A percentile compares a stretch with the other conserved stretches of the same genome.
phyloP scores from a whole-genome alignment of 2,888 invertebrate genomes.

The Amblyjoppa fuscipennis region DNA sequence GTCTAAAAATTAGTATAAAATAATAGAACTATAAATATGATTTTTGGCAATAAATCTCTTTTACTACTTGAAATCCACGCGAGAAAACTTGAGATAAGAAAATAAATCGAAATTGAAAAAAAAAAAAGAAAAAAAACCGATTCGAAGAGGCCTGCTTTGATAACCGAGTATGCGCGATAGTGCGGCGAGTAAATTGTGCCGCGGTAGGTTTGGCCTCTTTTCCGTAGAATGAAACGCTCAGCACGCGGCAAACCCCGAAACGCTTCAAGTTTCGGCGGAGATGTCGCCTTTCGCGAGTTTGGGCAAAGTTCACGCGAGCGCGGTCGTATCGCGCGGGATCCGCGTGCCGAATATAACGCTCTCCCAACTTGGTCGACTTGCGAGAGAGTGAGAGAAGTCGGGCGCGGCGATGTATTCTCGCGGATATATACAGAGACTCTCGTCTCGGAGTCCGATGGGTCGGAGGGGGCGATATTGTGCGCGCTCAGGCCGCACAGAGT shows the following conservation, averaged over 20 bases:
- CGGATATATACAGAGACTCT: conserved; percentile 15
- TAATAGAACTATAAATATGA: too few relatives aligned
- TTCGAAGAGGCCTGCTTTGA: background rate
- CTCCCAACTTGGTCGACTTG: conserved; percentile 46
- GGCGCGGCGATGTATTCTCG: conserved; percentile 3
- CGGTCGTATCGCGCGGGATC: conserved; percentile 27
- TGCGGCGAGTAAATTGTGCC: conserved; percentile 5
- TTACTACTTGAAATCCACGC: conserved; percentile 26
- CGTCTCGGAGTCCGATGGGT: conserved; percentile 3
- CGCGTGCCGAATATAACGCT: conserved; percentile 58
- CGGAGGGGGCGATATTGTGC: conserved; percentile 50
- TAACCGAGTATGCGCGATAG: background rate
- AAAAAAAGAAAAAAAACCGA: background rate
- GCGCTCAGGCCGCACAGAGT: conserved; percentile 62
- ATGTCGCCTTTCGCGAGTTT: conserved; percentile 38
- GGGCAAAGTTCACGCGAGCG: conserved; percentile 39
- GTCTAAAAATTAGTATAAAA: too few relatives aligned
- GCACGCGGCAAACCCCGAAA: conserved; percentile 28
- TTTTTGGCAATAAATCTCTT: too few relatives aligned
- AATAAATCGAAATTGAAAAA: background rate
- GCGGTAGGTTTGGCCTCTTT: conserved; percentile 6
- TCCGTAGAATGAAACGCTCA: conserved; percentile 31
- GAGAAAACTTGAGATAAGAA: background rate
- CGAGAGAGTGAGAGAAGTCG: conserved; percentile 43
- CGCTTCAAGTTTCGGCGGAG: conserved; percentile 37